Percentiles rank a stretch among this genome's conserved stretches.
Evolutionary conservation across 2,888 invertebrate species (phyloP).

Genomic region (Troides aeacus): DNA sequence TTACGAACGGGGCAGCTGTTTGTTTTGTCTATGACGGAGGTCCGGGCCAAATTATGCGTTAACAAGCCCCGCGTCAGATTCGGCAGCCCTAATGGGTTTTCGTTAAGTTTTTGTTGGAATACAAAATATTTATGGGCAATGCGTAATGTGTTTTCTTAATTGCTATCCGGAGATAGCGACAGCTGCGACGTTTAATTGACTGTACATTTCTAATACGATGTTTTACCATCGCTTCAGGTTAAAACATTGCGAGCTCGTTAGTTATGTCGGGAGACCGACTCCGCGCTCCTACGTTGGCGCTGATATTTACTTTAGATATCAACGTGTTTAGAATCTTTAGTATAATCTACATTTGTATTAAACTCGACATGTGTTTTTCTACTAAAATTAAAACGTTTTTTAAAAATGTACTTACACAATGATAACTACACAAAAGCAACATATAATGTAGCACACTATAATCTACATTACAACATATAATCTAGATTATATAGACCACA

Average conservation of each 20-base stretch:
- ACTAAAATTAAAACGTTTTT: not conserved
- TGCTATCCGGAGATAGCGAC: slow-evolving; percentile 63
- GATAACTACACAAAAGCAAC: not conserved
- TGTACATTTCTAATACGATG: slow-evolving; percentile 29
- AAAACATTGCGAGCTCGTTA: slow-evolving; percentile 14
- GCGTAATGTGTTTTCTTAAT: slow-evolving; percentile 65
- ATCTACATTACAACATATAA: too few species aligned
- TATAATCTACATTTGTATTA: slow-evolving; percentile 1
- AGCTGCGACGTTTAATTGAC: slow-evolving; percentile 69
- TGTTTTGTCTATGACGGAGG: slow-evolving; percentile 80
- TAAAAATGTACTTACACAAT: not conserved
- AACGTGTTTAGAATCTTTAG: slow-evolving; percentile 19
- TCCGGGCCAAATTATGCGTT: slow-evolving; percentile 77
- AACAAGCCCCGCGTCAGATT: slow-evolving; percentile 80
- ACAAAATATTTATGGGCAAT: slow-evolving; percentile 69
- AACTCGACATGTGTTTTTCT: not conserved
- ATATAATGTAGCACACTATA: too few species aligned
- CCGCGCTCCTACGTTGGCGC: not conserved
- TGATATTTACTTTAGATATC: slow-evolving; percentile 18
- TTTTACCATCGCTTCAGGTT: slow-evolving; percentile 21
- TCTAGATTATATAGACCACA: too few species aligned
- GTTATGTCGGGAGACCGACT: slow-evolving; percentile 6
- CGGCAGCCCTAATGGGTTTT: slow-evolving; percentile 80
- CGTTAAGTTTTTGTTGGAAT: slow-evolving; percentile 76
- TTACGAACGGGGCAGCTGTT: slow-evolving; percentile 76